Evolutionary conservation across 2,888 invertebrate genomes (phyloP), one percentile per base, ranked within the genome.

Genomic region (Mimas tiliae): DNA sequence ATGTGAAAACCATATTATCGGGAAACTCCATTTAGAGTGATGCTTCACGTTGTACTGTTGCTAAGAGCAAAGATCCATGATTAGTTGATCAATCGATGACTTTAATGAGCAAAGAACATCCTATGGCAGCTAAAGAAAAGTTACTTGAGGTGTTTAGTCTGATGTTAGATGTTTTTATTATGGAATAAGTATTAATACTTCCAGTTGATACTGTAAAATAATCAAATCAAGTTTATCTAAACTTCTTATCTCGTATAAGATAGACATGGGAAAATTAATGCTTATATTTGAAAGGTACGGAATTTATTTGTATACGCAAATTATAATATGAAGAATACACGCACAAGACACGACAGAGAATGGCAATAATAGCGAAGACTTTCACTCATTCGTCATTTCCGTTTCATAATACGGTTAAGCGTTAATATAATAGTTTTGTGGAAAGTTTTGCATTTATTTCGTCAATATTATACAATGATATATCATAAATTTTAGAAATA

Each of bases 331-430:
- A 11, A 8, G 12, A 38, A 58, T 19, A 58, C 19, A 12, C 58
- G 12, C 27, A 27, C 2, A 27, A 27, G 1, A 27, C 27, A 27
- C 42, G 77, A 69, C 72, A 70, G 70, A 72, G 71, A 82, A 82
- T 80, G 74, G 80, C 78, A 78, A 83, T 81, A 83, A 79, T 75
- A 70, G 72, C 68, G 70, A 69, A 77, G 75, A 58, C 86, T 88
- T 88, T 88, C 87, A 82, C 85, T 74, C 73, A 74, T 73, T 65
- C 79, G 86, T 89, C 90, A 87, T 89, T 80, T 82, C 64, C 68
- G 75, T 82, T 85, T 87, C 82, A 87, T 86, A 88, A 88, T 78
- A 78, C 72, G 68, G 79, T 86, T 88, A 85, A 83, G 82, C 84
- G 75, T 81, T 86, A 85, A 87, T 86, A 87, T 86, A 85, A 78